A percentile compares a stretch with the other conserved stretches of the same genome.
Conservation (phyloP, 2,113 vertebrate genomes). For the Passerina amoena region DNA sequence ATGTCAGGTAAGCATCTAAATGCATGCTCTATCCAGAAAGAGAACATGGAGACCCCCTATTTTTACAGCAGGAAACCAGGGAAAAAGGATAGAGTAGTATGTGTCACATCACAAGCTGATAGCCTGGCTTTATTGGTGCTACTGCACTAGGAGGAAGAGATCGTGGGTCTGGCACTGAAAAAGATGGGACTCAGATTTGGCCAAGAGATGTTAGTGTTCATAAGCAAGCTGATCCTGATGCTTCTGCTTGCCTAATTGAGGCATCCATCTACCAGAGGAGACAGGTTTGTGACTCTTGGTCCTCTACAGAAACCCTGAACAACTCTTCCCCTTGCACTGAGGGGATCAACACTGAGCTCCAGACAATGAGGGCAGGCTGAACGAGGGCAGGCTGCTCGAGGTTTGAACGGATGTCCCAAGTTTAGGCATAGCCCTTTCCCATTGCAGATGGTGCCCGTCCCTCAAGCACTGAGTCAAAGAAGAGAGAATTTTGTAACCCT, state of each 20-base stretch:
- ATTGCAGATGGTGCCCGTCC: not conserved
- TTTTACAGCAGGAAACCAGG: not conserved
- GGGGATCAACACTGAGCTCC: not conserved
- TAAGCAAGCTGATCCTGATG: not conserved
- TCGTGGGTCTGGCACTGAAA: not conserved
- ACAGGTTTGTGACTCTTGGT: not conserved
- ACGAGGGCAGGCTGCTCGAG: fast-evolving
- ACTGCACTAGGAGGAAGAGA: not conserved
- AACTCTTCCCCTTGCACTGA: not conserved
- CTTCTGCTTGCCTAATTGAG: not conserved
- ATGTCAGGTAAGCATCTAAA: not conserved
- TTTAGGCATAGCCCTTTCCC: not conserved
- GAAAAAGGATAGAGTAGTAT: not conserved
- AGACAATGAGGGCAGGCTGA: fast-evolving
- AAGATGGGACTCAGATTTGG: not conserved
- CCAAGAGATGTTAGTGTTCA: not conserved
- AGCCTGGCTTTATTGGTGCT: fast-evolving
- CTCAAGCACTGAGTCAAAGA: not conserved
- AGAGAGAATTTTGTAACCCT: not conserved
- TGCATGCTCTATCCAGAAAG: not conserved
- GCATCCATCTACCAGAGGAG: fast-evolving
- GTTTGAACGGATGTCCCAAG: not conserved
- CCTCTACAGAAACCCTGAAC: not conserved
- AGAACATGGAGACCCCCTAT: fast-evolving
- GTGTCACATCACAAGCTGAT: not conserved